Base-by-base conservation (phyloP, 2,888 invertebrate genomes). In the Carpatolechia fugitivella region DNA sequence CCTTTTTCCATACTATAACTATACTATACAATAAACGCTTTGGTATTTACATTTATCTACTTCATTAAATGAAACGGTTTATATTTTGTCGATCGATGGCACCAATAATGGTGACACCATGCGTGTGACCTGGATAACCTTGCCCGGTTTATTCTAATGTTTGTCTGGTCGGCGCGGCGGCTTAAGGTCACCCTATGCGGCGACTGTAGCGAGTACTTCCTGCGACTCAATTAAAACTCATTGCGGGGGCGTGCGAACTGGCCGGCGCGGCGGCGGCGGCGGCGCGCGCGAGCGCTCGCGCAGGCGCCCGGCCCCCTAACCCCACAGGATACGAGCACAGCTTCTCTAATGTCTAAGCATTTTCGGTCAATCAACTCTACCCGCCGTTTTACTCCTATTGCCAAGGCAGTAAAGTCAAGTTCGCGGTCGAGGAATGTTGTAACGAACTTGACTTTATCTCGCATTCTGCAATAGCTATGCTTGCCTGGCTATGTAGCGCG, bases 151-250 rank as follows among this genome's bases (percentile, higher is more conserved):
- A 24, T 50, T 14, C 29, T 20, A 20, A 29, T 24, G 18, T 13
- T 41, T 20, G 31, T 40, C 46, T 14, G 18, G 35, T 33, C 29
- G 24, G 35, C 55, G 59, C 57, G 55, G 52, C 52, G 56, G 60
- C 72, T 63, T 60, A 74, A 74, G 74, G 83, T 79, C 80, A 83
- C 83, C 84, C 80, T 82, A 84, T 65, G 70, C 70, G 66, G 66
- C 69, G 77, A 70, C 72, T 74, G 75, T 74, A 78, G 75, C 81
- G 76, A 75, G 76, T 74, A 79, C 70, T 82, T 85, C 85, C 85
- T 85, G 82, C 76, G 52, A 82, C 82, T 87, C 79, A 86, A 88
- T 89, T 88, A 88, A 86, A 88, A 85, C 80, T 84, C 76, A 87
- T 87, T 83, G 84, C 76, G 78, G 82, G 85, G 78, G 85, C 88